Evolutionary conservation across 2,888 invertebrate genomes (phyloP).

Genomic region (Carterocephalus palaemon): DNA sequence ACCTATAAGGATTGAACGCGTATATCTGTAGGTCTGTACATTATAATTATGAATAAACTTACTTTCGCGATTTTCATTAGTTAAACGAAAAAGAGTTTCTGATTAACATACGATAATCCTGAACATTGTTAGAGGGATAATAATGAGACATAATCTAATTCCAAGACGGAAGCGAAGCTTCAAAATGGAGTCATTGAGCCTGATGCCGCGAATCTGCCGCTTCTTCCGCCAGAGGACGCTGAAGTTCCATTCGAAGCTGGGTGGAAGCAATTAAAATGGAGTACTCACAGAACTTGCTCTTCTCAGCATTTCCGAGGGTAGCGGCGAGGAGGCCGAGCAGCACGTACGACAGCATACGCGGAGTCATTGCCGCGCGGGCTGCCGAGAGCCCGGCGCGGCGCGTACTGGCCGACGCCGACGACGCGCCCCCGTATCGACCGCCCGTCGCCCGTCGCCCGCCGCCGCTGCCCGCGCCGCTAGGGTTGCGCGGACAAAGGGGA

Average conservation of each 20-base stretch:
- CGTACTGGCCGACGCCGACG: slow-evolving; percentile 55
- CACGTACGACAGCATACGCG: slow-evolving; percentile 57
- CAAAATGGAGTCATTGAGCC: slow-evolving; percentile 38
- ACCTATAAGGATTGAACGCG: neutral
- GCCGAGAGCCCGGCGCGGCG: slow-evolving; percentile 45
- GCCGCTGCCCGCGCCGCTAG: too few relatives aligned
- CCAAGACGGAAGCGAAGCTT: slow-evolving; percentile 14
- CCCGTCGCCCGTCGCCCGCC: slow-evolving; percentile 3
- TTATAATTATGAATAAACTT: too few relatives aligned
- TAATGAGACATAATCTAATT: neutral
- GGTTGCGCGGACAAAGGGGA: slow-evolving; percentile 17
- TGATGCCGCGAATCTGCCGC: slow-evolving; percentile 33
- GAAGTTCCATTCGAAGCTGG: neutral
- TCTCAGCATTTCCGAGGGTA: slow-evolving; percentile 62
- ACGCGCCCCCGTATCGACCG: slow-evolving; percentile 38
- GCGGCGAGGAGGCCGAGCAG: slow-evolving; percentile 55
- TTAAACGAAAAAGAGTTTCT: neutral
- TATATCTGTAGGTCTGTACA: too few relatives aligned
- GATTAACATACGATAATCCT: neutral
- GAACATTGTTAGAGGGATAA: neutral
- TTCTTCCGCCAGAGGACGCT: slow-evolving; percentile 36
- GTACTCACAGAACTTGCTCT: slow-evolving; percentile 77
- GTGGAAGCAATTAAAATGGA: neutral
- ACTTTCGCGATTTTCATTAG: slow-evolving; percentile 1
- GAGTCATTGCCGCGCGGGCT: slow-evolving; percentile 64